phyloP scores from a whole-genome alignment of 2,888 invertebrate species.

The Pachliopta kotzebuea region DNA sequence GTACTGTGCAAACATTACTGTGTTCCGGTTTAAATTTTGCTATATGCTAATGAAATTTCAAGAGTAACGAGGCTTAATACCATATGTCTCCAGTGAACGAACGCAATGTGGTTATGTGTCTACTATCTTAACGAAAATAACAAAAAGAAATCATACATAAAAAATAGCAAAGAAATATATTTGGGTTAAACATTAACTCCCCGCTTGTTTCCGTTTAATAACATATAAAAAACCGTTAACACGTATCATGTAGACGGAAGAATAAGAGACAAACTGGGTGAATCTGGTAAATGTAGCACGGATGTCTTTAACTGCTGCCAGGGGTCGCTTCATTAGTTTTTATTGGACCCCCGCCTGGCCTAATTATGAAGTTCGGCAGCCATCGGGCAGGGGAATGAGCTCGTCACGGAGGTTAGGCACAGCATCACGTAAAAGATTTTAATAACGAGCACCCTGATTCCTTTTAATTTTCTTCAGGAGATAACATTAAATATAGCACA shows the following conservation, averaged over 20 bases:
- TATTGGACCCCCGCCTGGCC: conserved; percentile 48
- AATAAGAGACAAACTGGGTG: conserved; percentile 35
- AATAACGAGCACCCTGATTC: not conserved
- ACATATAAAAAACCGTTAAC: conserved; percentile 12
- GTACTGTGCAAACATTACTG: too few species aligned
- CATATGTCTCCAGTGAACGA: too few species aligned
- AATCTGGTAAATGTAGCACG: conserved; percentile 50
- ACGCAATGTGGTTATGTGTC: too few species aligned
- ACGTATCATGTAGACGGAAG: conserved; percentile 26
- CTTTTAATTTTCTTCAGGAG: not conserved
- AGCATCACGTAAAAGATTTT: conserved; percentile 14
- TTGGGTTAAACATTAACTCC: too few species aligned
- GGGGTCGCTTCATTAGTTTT: conserved; percentile 60
- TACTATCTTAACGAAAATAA: too few species aligned
- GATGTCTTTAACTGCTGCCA: conserved; percentile 51
- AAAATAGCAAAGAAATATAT: too few species aligned
- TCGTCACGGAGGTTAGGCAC: conserved; percentile 10
- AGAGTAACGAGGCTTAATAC: too few species aligned
- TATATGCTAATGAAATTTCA: too few species aligned
- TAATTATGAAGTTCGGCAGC: conserved; percentile 52
- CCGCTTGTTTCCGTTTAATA: too few species aligned
- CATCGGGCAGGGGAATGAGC: conserved; percentile 15
- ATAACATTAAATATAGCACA: too few species aligned
- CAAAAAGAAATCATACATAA: too few species aligned
- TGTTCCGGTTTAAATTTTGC: too few species aligned